Evolutionary conservation across 2,888 invertebrate species (phyloP).

Genomic region (Callosobruchus maculatus): DNA sequence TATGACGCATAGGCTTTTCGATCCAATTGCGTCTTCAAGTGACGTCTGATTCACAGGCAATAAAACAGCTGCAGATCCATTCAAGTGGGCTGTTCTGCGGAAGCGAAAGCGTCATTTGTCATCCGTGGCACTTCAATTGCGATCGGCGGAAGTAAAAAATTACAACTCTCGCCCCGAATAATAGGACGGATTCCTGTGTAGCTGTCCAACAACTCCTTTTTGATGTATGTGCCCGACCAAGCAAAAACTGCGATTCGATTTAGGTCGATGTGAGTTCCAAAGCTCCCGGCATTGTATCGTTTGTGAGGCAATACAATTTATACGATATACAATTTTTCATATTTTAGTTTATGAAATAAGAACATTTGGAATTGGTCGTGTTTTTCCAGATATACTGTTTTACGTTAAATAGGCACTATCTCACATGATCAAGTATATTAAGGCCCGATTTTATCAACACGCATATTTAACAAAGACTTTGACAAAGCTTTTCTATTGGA

Average conservation of each 20-base stretch:
- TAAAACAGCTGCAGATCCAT: neutral
- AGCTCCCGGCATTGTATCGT: no score
- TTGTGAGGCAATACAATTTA: no score
- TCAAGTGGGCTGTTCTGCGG: neutral
- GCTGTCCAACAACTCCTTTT: neutral
- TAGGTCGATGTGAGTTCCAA: neutral
- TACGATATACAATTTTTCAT: no score
- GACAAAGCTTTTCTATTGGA: no score
- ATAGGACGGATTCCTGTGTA: neutral
- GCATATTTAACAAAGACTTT: no score
- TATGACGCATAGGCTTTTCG: no score
- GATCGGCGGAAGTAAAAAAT: neutral
- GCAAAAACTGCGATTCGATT: neutral
- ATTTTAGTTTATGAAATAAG: no score
- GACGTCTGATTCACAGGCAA: neutral
- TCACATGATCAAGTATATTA: no score
- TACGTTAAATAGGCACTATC: no score
- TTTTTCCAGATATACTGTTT: no score
- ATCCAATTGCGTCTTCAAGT: neutral
- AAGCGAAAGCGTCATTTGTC: neutral
- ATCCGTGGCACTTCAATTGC: neutral
- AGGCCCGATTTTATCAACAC: no score
- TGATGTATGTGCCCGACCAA: neutral
- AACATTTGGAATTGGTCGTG: no score
- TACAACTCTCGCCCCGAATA: neutral